Evolutionary conservation across 2,888 invertebrate species (phyloP), one percentile per base, ranked within the genome.

Genomic region (Polia nebulosa): DNA sequence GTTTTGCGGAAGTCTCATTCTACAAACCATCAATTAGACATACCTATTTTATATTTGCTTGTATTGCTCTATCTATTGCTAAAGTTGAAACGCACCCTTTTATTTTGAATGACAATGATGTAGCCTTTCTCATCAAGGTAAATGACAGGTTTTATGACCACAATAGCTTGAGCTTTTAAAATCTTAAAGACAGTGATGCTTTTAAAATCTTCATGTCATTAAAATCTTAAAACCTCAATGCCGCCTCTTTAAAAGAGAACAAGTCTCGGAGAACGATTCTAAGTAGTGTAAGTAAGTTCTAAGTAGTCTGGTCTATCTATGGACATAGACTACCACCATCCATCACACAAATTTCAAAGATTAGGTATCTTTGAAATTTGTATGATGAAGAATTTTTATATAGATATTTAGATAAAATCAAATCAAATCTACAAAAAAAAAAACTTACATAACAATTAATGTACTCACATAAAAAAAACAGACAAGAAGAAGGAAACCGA

Each of bases 131-230:
- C 41, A 32, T 39, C 29, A 11, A 11, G 8, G 8, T 11, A 29
- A 15, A 41, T n/a, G 29, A 20, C 41, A 56, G 45, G 32, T 52
- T 73, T 36, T 27, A 59, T 17, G 36, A 59, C n/a, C 15, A 76
- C 62, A 76, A 79, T 55, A 62, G 78, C 55, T 44, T 29, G 36
- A 59, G 76, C 68, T 45, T 53, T 79, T 80, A 80, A 53, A 52
- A n/a, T 56, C 59, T 80, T 32, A 80, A 80, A 41, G 61, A 59
- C 59, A 61, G 25, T 39, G 36, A 56, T 49, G 69, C 60, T 70
- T 69, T 80, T 64, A 78, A 62, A 39, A 34, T 78, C 32, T 61
- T 66, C 36, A 49, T 71, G 53, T 44, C 59, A 52, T 52, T 76
- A 56, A 65, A 78, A 62, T 76, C 76, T 72, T 55, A 59, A 62